Evolutionary conservation across 2,797 vertebrate species (phyloP).

Genomic region (Bradypus variegatus): DNA sequence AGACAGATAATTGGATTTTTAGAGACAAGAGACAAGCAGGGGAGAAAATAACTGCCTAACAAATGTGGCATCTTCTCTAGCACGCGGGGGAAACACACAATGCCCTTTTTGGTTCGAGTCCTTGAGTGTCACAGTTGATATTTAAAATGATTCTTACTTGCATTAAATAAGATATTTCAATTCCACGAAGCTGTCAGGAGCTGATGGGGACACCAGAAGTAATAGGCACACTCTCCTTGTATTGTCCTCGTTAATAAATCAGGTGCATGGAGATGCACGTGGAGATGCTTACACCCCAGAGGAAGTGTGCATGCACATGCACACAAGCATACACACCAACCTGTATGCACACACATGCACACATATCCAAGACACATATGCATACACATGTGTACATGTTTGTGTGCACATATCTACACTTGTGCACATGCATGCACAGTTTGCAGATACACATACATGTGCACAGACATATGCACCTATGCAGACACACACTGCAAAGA

Average conservation of each 20-base stretch:
- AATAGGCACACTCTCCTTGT: constrained; percentile 73
- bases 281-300: fast-evolving
- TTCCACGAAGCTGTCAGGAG: constrained; percentile 75
- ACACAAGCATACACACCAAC: fast-evolving
- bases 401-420: too few relatives aligned
- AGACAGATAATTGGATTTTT: constrained; percentile 39
- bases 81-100: neutral
- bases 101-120: constrained; percentile 70
- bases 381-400: neutral
- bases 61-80: constrained; percentile 1
- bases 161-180: constrained; percentile 78
- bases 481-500: too few relatives aligned
- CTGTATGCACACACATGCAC: neutral
- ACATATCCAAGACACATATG: too few relatives aligned
- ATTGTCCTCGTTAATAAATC: constrained; percentile 74
- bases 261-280: neutral
- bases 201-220: constrained; percentile 66
- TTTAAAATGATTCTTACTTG: constrained; percentile 74
- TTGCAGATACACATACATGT: neutral
- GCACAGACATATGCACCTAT: neutral
- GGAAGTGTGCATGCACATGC: neutral
- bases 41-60: constrained; percentile 15
- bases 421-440: neutral
- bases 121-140: constrained; percentile 74
- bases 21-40: constrained; percentile 12